These are phyloP conservation scores for Oryzias woworae DNA, from an alignment of 2,113 vertebrate genomes.

Conservation along the genomic window DNA sequence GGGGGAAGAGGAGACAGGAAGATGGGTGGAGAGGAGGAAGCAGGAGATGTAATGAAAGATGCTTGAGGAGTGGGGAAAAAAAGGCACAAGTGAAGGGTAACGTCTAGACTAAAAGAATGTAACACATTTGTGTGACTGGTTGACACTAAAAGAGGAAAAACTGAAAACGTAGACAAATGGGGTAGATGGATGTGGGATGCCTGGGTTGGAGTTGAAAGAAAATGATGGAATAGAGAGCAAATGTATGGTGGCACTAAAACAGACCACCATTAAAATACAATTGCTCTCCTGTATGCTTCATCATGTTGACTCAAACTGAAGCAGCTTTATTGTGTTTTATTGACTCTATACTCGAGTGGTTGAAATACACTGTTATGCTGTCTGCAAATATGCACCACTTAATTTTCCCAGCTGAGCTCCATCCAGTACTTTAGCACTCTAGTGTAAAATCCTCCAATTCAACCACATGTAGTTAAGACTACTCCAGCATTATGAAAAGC, in stretches of 20 bases:
- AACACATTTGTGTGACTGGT: constrained; percentile 25
- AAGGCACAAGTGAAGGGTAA: constrained; percentile 39
- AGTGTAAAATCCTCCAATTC: not conserved
- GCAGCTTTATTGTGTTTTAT: constrained; percentile 32
- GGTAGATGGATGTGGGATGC: constrained; percentile 16
- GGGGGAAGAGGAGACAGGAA: constrained; percentile 59
- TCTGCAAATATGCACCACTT: not conserved
- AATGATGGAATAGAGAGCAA: constrained; percentile 43
- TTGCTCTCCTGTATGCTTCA: constrained; percentile 3
- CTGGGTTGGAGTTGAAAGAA: constrained; percentile 43
- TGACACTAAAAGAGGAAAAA: constrained; percentile 9
- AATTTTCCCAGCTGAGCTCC: constrained; percentile 1
- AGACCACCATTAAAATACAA: constrained; percentile 29
- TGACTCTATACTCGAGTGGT: constrained; percentile 27
- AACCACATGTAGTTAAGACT: not conserved
- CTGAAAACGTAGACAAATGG: constrained; percentile 26
- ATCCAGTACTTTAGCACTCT: not conserved
- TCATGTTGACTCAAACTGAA: constrained; percentile 22
- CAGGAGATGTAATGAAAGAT: constrained; percentile 60
- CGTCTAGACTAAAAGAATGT: constrained; percentile 19
- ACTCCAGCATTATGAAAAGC: not conserved
- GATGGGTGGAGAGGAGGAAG: constrained; percentile 57
- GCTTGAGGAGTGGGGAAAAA: constrained; percentile 27
- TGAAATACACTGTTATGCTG: not conserved
- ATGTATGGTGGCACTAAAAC: constrained; percentile 31